phyloP scores from a whole-genome alignment of 2,888 invertebrate genomes.

The Stenodema calcarata region DNA sequence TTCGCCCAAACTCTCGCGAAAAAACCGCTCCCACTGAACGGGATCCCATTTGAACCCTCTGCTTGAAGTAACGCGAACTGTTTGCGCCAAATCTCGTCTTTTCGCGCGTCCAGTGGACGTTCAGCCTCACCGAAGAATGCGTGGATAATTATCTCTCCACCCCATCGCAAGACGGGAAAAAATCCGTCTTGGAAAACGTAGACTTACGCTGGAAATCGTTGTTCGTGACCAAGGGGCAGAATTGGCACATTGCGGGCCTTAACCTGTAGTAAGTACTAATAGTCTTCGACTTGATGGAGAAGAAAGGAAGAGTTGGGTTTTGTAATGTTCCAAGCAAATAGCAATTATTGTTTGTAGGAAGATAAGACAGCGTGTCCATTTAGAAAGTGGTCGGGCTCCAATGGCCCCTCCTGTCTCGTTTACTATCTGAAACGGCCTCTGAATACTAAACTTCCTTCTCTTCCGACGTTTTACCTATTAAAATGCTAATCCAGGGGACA shows the following conservation, averaged over 20 bases:
- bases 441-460: slow-evolving; percentile 45
- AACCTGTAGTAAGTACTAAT: slow-evolving; percentile 41
- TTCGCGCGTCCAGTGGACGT: no score
- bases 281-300: slow-evolving; percentile 27
- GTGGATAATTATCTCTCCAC: background rate
- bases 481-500: slow-evolving; percentile 48
- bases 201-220: background rate
- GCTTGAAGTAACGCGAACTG: no score
- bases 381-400: slow-evolving; percentile 38
- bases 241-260: slow-evolving; percentile 11
- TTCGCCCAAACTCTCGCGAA: no score
- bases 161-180: background rate
- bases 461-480: slow-evolving; percentile 48
- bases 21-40: no score
- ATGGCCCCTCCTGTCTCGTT: slow-evolving; percentile 45
- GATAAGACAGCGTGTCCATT: slow-evolving; percentile 42
- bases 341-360: slow-evolving; percentile 45
- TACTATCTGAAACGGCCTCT: slow-evolving; percentile 46
- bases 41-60: no score
- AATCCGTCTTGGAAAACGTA: background rate
- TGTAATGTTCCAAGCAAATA: slow-evolving; percentile 45
- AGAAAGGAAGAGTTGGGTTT: slow-evolving; percentile 35
- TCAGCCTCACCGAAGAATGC: background rate
- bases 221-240: slow-evolving; percentile 24
- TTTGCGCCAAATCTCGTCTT: no score